Evolutionary conservation across 2,888 invertebrate genomes (phyloP).

Genomic region (Dryomyza anilis): DNA sequence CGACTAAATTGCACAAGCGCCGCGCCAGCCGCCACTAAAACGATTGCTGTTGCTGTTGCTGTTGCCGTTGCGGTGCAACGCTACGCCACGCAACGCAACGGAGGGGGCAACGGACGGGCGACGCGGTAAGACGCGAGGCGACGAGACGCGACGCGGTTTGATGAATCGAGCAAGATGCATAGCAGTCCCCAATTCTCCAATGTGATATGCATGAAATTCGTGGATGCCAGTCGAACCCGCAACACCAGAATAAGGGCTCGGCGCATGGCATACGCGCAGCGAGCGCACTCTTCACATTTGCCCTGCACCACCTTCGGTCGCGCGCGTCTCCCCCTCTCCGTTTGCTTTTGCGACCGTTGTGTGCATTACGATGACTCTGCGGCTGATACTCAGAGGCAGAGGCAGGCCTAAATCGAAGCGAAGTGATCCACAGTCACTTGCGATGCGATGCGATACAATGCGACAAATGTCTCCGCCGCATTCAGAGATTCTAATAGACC

Average conservation of each 20-base stretch:
- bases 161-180: constrained; percentile 8
- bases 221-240: constrained; percentile 19
- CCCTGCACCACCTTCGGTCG: constrained; percentile 25
- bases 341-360: neutral
- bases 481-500: constrained; percentile 58
- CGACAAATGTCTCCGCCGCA: constrained; percentile 57
- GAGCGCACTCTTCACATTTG: constrained; percentile 17
- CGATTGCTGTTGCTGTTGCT: no score
- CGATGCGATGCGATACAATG: constrained; percentile 33
- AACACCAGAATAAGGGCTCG: constrained; percentile 33
- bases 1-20: constrained; percentile 46
- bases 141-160: constrained; percentile 8
- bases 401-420: constrained; percentile 1
- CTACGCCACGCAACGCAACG: neutral
- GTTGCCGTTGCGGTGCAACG: constrained; percentile 1
- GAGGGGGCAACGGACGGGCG: neutral
- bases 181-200: constrained; percentile 12
- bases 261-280: constrained; percentile 30
- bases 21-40: constrained; percentile 22
- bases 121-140: neutral
- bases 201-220: constrained; percentile 29
- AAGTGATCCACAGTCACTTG: constrained; percentile 11
- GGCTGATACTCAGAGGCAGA: neutral
- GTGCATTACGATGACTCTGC: neutral
- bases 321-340: constrained; percentile 4